These are phyloP conservation scores for Pegea sp. DNA, from an alignment of 23 tunicate genomes.

Conservation along the genomic window DNA sequence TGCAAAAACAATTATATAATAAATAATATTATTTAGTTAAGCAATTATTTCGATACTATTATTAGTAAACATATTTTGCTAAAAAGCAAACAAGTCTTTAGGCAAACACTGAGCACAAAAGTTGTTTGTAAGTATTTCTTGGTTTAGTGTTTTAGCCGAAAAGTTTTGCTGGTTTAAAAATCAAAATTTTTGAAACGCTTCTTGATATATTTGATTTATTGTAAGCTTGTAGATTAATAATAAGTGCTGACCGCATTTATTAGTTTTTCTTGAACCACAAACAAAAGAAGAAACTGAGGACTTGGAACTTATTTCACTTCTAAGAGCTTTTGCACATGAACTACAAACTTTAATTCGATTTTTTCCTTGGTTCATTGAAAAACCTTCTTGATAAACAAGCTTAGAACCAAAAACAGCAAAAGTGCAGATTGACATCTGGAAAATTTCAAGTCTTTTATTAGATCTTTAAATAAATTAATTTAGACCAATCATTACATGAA, in stretches of 20 bases:
- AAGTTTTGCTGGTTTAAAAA: neutral
- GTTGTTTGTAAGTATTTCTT: too few species aligned
- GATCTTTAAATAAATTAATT: neutral
- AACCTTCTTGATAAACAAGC: conserved; percentile 41
- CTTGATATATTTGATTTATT: too few species aligned
- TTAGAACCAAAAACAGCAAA: conserved; percentile 40
- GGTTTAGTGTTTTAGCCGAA: neutral
- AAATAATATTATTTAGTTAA: neutral
- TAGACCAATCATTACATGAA: conserved; percentile 19
- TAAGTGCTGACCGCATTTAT: conserved; percentile 32
- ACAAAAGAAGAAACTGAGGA: conserved; percentile 19
- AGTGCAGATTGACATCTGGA: conserved; percentile 61
- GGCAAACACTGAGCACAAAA: too few species aligned
- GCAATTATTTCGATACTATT: neutral
- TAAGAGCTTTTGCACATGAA: conserved; percentile 45
- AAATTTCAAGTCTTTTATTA: neutral
- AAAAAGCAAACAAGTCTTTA: too few species aligned
- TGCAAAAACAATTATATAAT: too few species aligned
- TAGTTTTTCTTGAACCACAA: conserved; percentile 36
- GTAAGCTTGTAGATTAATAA: too few species aligned
- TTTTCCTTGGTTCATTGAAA: conserved; percentile 12
- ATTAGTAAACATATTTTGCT: too few species aligned
- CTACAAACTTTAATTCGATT: conserved; percentile 43
- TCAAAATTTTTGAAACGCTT: neutral
- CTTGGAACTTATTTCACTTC: too few species aligned